Percentiles rank a stretch among this genome's conserved stretches.
Conservation (phyloP, 1,140 invertebrate species). For the Archivesica marissinica region DNA sequence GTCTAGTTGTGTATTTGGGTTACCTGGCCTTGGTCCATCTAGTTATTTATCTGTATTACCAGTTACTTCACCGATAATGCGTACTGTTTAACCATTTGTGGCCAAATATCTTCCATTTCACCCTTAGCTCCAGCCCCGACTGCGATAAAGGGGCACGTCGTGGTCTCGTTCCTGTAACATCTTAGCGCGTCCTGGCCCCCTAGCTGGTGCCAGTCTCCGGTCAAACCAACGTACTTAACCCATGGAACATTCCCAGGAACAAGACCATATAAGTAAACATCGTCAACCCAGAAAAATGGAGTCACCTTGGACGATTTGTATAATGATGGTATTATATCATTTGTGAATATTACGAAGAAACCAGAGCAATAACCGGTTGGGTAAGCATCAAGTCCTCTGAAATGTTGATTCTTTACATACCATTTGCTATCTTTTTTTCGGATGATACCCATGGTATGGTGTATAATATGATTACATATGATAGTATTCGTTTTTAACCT, state of each 20-base stretch:
- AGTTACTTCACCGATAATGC: no score
- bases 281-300: conserved; percentile 86
- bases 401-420: conserved; percentile 66
- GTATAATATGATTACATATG: conserved; percentile 60
- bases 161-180: conserved; percentile 16
- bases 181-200: background rate
- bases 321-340: conserved; percentile 71
- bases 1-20: no score
- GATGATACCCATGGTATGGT: conserved; percentile 58
- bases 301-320: conserved; percentile 77
- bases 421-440: conserved; percentile 62
- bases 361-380: conserved; percentile 74
- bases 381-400: conserved; percentile 61
- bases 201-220: background rate
- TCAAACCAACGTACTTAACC: conserved; percentile 14
- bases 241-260: conserved; percentile 65
- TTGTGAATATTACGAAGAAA: conserved; percentile 62
- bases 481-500: conserved; percentile 48
- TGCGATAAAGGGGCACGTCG: conserved; percentile 9
- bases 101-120: background rate
- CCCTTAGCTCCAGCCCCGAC: background rate
- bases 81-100: conserved; percentile 22
- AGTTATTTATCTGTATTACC: no score
- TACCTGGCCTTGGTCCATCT: no score
- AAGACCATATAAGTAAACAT: conserved; percentile 85